These are phyloP conservation scores for Lithophane semibrunnea DNA, from an alignment of 2,888 invertebrate species.

Conservation along the genomic window DNA sequence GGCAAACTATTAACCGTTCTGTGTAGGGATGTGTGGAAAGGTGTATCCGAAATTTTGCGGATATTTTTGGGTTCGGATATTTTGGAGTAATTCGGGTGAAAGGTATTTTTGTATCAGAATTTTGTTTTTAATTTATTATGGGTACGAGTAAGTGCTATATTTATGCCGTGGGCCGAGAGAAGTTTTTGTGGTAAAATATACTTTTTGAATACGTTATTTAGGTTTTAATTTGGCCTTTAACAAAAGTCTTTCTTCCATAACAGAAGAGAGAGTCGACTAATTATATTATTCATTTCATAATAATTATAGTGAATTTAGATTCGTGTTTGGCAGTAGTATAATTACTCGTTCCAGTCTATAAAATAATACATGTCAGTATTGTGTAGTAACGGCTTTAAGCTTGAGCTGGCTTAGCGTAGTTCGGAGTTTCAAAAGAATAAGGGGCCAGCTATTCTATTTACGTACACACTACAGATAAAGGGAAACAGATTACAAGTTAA, in stretches of 20 bases:
- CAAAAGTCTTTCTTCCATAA: background rate
- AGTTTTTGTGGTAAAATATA: background rate
- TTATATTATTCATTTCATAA: no score
- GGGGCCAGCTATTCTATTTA: no score
- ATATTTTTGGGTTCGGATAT: constrained; percentile 23
- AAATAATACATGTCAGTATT: no score
- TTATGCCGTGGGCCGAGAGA: background rate
- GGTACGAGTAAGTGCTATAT: background rate
- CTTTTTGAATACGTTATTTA: background rate
- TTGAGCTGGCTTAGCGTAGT: no score
- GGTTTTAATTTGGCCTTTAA: background rate
- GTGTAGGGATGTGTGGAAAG: constrained; percentile 25
- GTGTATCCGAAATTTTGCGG: constrained; percentile 25
- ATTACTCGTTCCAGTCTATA: no score
- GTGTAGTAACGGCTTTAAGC: no score
- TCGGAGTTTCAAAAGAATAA: no score
- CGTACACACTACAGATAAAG: no score
- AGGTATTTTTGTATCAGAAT: constrained; percentile 2
- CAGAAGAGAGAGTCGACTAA: background rate
- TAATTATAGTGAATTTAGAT: no score
- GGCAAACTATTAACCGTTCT: constrained; percentile 53
- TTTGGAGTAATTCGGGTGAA: background rate
- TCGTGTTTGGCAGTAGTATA: no score
- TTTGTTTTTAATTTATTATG: constrained; percentile 5
- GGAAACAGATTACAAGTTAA: no score